Percentiles rank a stretch among this genome's conserved stretches.
Evolutionary conservation across 2,797 vertebrate genomes (phyloP).

Genomic region (Philypnodon macrostomus): DNA sequence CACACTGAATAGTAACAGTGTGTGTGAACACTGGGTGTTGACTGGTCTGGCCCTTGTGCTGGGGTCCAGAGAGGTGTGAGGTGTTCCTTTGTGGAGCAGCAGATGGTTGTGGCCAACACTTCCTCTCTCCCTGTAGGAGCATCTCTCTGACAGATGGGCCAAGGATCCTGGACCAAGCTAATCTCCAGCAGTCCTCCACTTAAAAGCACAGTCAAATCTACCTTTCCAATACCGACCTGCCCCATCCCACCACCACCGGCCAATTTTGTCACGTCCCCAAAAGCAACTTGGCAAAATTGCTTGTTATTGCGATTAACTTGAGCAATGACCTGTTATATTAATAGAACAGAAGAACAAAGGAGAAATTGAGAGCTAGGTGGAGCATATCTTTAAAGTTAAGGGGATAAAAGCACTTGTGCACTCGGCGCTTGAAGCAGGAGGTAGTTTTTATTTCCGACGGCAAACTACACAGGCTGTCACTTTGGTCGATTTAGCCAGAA

Average conservation of each 20-base stretch:
- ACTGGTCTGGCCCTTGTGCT: conserved; percentile 36
- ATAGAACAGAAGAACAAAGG: conserved; percentile 67
- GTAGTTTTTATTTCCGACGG: conserved; percentile 25
- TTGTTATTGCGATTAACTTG: conserved; percentile 12
- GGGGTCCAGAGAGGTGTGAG: conserved; percentile 46
- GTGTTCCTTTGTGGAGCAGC: conserved; percentile 63
- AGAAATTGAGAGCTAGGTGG: conserved; percentile 41
- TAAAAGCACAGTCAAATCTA: conserved; percentile 71
- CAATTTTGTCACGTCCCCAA: conserved; percentile 25
- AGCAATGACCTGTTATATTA: conserved; percentile 19
- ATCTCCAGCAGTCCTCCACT: conserved; percentile 76
- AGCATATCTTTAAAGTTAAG: conserved; percentile 41
- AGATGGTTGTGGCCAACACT: conserved; percentile 74
- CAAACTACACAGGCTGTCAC: conserved; percentile 57
- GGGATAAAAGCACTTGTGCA: conserved; percentile 18
- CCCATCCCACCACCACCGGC: conserved; percentile 26
- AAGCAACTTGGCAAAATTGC: conserved; percentile 9
- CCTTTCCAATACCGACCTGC: conserved; percentile 43
- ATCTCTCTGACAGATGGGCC: conserved; percentile 79
- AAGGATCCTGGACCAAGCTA: conserved; percentile 77
- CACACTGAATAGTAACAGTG: conserved; percentile 29
- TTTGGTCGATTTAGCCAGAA: conserved; percentile 60
- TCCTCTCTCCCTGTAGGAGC: conserved; percentile 71
- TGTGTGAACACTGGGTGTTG: conserved; percentile 23
- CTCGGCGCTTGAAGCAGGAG: conserved; percentile 4